A percentile compares a stretch with the other conserved stretches of the same genome.
Conservation (phyloP, 2,113 vertebrate genomes). For the Spea bombifrons region DNA sequence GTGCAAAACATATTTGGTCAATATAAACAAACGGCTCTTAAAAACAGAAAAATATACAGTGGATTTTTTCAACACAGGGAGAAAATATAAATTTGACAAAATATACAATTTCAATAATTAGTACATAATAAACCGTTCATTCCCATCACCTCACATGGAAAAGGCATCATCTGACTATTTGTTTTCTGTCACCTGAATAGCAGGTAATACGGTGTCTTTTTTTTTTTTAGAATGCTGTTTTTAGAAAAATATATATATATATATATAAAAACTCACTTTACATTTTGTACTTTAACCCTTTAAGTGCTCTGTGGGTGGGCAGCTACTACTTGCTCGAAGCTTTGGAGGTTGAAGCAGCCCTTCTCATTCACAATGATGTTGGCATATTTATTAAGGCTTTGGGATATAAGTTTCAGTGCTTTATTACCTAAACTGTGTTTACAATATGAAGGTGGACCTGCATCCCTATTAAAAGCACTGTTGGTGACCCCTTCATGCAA, state of each 20-base stretch:
- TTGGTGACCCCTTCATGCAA: no score
- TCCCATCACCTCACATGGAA: neutral
- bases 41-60: slow-evolving; percentile 44
- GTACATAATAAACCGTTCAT: neutral
- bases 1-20: slow-evolving; percentile 98
- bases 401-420: no score
- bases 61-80: no score
- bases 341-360: slow-evolving; percentile 53
- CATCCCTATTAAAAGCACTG: no score
- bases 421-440: no score
- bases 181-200: neutral
- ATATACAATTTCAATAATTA: neutral
- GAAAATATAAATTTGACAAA: neutral
- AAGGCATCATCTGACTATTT: neutral
- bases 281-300: slow-evolving; percentile 70
- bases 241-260: slow-evolving; percentile 64
- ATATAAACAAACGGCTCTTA: slow-evolving; percentile 70
- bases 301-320: slow-evolving; percentile 7
- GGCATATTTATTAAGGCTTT: no score
- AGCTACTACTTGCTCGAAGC: slow-evolving; percentile 64
- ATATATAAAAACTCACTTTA: slow-evolving; percentile 71
- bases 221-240: slow-evolving; percentile 46
- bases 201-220: neutral
- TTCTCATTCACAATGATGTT: no score
- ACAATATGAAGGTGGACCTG: no score